Conservation (phyloP, 1,140 invertebrate species). For the Batillaria attramentaria region DNA sequence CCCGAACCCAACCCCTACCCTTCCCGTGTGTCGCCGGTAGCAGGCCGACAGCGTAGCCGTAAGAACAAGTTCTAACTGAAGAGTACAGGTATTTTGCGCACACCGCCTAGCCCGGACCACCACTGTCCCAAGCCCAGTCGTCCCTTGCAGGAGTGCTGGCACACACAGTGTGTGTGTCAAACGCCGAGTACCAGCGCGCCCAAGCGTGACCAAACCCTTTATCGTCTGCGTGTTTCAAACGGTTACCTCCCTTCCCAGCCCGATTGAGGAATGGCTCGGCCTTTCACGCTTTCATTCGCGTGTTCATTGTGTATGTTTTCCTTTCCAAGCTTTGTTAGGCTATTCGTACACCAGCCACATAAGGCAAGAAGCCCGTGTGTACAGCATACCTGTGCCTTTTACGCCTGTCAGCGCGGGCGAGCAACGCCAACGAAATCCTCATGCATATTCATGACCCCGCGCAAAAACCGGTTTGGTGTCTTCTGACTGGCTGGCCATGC, state of each 20-base stretch:
- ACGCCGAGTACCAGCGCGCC: neutral
- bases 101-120: neutral
- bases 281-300: no score
- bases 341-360: neutral
- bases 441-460: constrained; percentile 8
- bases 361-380: neutral
- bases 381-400: neutral
- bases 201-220: constrained; percentile 1
- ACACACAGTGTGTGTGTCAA: neutral
- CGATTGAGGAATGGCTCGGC: neutral
- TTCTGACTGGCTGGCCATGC: constrained; percentile 21
- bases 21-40: neutral
- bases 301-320: no score
- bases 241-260: constrained; percentile 6
- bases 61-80: neutral
- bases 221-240: constrained; percentile 1
- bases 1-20: neutral
- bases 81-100: neutral
- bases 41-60: neutral
- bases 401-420: neutral
- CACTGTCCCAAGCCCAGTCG: neutral
- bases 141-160: neutral
- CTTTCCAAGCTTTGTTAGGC: neutral
- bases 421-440: neutral
- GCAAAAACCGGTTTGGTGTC: constrained; percentile 21